Conservation (phyloP, 1,140 invertebrate genomes). For the Artemia franciscana region DNA sequence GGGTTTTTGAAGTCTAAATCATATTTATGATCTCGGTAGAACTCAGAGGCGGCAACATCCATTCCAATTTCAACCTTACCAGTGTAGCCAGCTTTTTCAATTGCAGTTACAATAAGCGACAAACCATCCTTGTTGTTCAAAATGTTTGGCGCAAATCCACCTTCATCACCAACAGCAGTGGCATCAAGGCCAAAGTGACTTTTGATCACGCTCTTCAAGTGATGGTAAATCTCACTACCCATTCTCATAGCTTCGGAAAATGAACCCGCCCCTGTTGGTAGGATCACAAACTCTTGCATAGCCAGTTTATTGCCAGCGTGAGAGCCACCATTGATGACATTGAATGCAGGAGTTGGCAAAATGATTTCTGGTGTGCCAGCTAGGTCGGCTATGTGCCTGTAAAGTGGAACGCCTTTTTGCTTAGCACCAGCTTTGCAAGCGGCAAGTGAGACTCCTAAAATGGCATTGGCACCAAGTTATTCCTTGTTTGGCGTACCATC, state of each 20-base stretch:
- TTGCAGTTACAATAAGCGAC: constrained; percentile 66
- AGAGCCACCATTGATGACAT: constrained; percentile 96
- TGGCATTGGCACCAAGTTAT: constrained; percentile 90
- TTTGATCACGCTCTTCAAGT: too few relatives aligned
- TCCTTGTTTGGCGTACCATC: constrained; percentile 94
- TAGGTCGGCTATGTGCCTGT: constrained; percentile 70
- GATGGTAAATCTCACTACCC: too few relatives aligned
- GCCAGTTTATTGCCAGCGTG: constrained; percentile 97
- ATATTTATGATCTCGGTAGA: constrained; percentile 56
- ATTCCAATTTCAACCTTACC: constrained; percentile 91
- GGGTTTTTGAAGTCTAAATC: constrained; percentile 96
- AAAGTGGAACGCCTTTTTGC: constrained; percentile 71
- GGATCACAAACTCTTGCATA: constrained; percentile 97
- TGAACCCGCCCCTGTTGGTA: too few relatives aligned
- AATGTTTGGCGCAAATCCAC: too few relatives aligned
- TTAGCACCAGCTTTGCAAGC: constrained; percentile 89
- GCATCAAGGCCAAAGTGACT: too few relatives aligned
- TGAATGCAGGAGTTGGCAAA: constrained; percentile 88
- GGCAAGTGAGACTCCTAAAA: constrained; percentile 86
- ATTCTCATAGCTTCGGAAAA: too few relatives aligned
- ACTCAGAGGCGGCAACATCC: constrained; percentile 97
- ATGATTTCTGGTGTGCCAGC: constrained; percentile 74
- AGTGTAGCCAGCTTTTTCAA: constrained; percentile 77
- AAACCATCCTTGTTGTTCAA: too few relatives aligned
- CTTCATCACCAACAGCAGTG: too few relatives aligned